phyloP scores from a whole-genome alignment of 1,140 invertebrate genomes.

The Nixonia krombeini region DNA sequence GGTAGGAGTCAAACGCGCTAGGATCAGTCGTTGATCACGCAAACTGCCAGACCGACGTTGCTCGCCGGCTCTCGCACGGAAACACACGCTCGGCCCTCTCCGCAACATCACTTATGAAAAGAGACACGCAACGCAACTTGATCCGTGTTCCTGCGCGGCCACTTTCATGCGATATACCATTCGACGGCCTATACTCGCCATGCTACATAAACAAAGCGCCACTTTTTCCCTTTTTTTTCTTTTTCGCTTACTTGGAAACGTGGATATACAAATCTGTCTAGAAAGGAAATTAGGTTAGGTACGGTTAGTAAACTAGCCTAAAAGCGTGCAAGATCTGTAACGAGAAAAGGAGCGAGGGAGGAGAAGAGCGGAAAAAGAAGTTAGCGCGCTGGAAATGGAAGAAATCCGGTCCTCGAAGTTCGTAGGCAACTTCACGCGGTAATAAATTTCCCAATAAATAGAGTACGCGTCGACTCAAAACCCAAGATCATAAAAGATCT shows the following conservation, averaged over 20 bases:
- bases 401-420: not conserved
- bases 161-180: too few relatives aligned
- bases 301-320: too few relatives aligned
- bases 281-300: too few relatives aligned
- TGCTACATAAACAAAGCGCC: not conserved
- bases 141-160: not conserved
- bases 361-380: too few relatives aligned
- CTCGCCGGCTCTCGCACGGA: constrained; percentile 36
- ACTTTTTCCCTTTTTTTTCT: too few relatives aligned
- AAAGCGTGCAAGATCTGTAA: too few relatives aligned
- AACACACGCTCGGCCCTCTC: constrained; percentile 11
- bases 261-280: too few relatives aligned
- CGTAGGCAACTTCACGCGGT: not conserved
- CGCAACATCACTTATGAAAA: constrained; percentile 7
- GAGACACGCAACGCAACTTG: constrained; percentile 2
- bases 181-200: too few relatives aligned
- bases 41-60: constrained; percentile 40
- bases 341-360: too few relatives aligned
- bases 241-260: too few relatives aligned
- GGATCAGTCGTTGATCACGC: constrained; percentile 61
- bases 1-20: constrained; percentile 54
- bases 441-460: constrained; percentile 2
- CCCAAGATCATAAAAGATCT: constrained; percentile 5
- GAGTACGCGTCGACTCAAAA: constrained; percentile 3
- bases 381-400: too few relatives aligned